Conservation (phyloP, 2,113 vertebrate species). For the Garra rufa region DNA sequence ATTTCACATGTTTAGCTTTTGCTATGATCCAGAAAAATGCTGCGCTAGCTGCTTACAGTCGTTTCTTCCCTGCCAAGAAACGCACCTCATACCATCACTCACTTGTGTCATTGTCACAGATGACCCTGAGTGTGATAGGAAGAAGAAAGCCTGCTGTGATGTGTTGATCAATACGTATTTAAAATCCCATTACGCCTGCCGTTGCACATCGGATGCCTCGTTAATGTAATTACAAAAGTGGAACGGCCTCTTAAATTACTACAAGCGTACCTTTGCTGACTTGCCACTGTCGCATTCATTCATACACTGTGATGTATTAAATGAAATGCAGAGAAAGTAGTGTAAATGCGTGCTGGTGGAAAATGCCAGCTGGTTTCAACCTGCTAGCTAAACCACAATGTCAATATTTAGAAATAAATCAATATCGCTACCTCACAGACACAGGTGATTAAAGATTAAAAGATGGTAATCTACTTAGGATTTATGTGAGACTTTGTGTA, state of each 20-base stretch:
- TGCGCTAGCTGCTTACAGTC: slow-evolving; percentile 5
- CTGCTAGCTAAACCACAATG: background rate
- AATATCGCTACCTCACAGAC: background rate
- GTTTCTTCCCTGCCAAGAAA: background rate
- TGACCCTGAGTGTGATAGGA: slow-evolving; percentile 47
- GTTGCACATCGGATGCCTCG: slow-evolving; percentile 54
- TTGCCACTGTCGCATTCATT: slow-evolving; percentile 49
- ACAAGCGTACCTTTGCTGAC: slow-evolving; percentile 43
- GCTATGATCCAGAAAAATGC: slow-evolving; percentile 24
- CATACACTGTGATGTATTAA: slow-evolving; percentile 28
- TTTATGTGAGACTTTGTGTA: slow-evolving; percentile 22
- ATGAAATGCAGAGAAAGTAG: background rate
- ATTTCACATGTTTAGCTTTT: background rate
- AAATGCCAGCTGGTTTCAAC: background rate
- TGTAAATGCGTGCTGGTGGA: background rate
- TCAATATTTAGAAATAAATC: slow-evolving; percentile 10
- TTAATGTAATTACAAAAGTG: slow-evolving; percentile 60
- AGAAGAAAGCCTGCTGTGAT: slow-evolving; percentile 55
- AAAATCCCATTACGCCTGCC: slow-evolving; percentile 59
- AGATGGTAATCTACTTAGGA: background rate
- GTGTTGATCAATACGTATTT: slow-evolving; percentile 62
- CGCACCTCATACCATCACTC: slow-evolving; percentile 36
- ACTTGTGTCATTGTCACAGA: slow-evolving; percentile 44
- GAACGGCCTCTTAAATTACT: slow-evolving; percentile 59
- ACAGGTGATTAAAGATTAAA: slow-evolving; percentile 21